A percentile compares a stretch with the other conserved stretches of the same genome.
phyloP scores from a whole-genome alignment of 2,888 invertebrate species.

The Trachelus stipa region DNA sequence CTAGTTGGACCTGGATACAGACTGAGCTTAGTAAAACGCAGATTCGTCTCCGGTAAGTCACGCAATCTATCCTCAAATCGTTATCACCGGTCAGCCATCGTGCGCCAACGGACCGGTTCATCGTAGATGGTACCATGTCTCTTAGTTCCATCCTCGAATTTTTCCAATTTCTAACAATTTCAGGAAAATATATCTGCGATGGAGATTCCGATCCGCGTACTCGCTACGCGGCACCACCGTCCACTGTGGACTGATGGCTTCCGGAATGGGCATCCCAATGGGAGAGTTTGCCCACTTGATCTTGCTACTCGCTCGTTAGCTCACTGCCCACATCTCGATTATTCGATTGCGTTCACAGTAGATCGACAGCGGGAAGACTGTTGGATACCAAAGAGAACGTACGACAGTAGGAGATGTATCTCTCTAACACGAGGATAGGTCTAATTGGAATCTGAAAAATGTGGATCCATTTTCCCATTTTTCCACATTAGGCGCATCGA shows the following conservation, averaged over 20 bases:
- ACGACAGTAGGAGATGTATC: not conserved
- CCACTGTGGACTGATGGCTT: conserved; percentile 57
- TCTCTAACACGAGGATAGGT: not conserved
- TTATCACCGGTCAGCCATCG: not conserved
- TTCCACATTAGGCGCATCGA: not conserved
- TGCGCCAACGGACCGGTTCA: not conserved
- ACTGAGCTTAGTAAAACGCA: conserved; percentile 92
- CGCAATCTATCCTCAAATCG: not conserved
- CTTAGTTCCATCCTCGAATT: not conserved
- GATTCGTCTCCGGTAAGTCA: conserved; percentile 89
- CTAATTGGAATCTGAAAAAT: not conserved
- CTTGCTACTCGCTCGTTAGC: conserved; percentile 44
- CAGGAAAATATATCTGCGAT: conserved; percentile 87
- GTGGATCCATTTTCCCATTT: not conserved
- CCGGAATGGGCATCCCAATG: conserved; percentile 57
- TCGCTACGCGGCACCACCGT: conserved; percentile 68
- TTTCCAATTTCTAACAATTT: conserved; percentile 29
- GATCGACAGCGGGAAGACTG: conserved; percentile 31
- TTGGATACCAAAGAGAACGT: conserved; percentile 45
- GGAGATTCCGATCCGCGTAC: conserved; percentile 73
- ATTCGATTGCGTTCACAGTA: conserved; percentile 30
- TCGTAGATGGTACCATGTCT: not conserved
- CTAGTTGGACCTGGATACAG: conserved; percentile 91
- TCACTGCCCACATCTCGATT: conserved; percentile 54
- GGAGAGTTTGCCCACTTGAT: conserved; percentile 55